phyloP scores from a whole-genome alignment of 2,113 vertebrate species.

The Sialia sialis region DNA sequence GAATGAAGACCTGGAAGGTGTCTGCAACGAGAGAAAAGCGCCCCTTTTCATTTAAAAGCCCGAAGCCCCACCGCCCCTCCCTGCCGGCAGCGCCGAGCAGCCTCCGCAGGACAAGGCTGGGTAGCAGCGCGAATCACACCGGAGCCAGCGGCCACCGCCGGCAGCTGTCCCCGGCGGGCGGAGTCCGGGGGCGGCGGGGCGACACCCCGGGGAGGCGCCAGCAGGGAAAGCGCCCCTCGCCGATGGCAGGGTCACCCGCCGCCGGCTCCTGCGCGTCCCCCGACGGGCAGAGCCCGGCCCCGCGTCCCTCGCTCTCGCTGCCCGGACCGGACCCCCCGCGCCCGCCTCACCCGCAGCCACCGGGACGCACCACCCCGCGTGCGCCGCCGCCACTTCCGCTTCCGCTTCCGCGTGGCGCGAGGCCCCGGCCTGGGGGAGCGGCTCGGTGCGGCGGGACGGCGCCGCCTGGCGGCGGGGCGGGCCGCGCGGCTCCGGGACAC shows the following conservation, averaged over 20 bases:
- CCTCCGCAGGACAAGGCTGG: neutral
- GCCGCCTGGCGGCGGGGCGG: neutral
- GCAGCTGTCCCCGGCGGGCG: neutral
- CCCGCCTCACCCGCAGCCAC: neutral
- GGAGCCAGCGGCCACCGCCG: neutral
- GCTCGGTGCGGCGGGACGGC: neutral
- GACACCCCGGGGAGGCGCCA: neutral
- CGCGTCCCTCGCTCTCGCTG: neutral
- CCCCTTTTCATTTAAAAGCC: neutral
- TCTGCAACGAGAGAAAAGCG: constrained; percentile 28
- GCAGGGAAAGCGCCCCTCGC: neutral
- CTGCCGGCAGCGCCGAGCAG: neutral
- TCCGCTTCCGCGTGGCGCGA: neutral
- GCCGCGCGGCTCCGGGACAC: rapidly evolving
- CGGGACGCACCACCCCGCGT: neutral
- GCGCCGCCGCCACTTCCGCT: neutral
- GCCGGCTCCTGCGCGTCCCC: no score
- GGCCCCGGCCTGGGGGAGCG: neutral
- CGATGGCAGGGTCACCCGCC: no score
- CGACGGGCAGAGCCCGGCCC: neutral
- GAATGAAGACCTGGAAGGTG: neutral
- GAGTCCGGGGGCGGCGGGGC: neutral
- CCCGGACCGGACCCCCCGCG: neutral
- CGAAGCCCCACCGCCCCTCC: neutral
- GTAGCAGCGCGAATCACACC: neutral